These are phyloP conservation scores for Turritopsis dohrnii DNA, from an alignment of 30 jellyfish, hydroid and myxozoan species.

Conservation along the genomic window DNA sequence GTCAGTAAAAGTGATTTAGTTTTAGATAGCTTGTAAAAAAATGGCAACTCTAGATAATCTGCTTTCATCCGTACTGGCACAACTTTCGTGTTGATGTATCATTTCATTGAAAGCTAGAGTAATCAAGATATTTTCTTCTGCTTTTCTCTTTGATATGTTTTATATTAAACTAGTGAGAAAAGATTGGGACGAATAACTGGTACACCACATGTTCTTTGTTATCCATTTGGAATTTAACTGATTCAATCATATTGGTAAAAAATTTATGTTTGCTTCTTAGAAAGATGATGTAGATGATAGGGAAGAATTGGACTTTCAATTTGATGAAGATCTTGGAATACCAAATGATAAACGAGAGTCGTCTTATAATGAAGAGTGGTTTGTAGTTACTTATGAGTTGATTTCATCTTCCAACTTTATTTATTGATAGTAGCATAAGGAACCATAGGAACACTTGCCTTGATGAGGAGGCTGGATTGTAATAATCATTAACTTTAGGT, in stretches of 20 bases:
- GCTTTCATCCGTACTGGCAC: constrained; percentile 42
- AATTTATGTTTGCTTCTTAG: neutral
- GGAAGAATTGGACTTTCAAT: constrained; percentile 85
- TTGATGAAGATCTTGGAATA: constrained; percentile 70
- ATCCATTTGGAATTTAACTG: neutral
- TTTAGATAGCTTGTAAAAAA: too few species aligned
- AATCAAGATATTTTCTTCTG: neutral
- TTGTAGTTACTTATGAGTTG: neutral
- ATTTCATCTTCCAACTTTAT: constrained; percentile 1
- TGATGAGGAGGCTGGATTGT: neutral
- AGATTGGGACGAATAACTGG: neutral
- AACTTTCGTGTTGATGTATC: constrained; percentile 10
- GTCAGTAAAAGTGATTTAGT: too few species aligned
- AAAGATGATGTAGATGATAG: constrained; percentile 61
- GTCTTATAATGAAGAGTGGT: constrained; percentile 69
- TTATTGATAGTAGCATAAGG: neutral
- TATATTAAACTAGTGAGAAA: constrained; percentile 1
- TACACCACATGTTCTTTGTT: neutral
- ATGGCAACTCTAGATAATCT: neutral
- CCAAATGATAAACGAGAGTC: constrained; percentile 33
- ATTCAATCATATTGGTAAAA: neutral
- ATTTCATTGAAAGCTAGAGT: constrained; percentile 27
- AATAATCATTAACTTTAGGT: constrained; percentile 34
- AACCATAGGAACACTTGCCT: neutral
- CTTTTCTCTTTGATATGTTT: constrained; percentile 13